A percentile compares a stretch with the other conserved stretches of the same genome.
Evolutionary conservation across 35 echinoderm and acorn worm genomes (phyloP).

Genomic region (Diadema setosum): DNA sequence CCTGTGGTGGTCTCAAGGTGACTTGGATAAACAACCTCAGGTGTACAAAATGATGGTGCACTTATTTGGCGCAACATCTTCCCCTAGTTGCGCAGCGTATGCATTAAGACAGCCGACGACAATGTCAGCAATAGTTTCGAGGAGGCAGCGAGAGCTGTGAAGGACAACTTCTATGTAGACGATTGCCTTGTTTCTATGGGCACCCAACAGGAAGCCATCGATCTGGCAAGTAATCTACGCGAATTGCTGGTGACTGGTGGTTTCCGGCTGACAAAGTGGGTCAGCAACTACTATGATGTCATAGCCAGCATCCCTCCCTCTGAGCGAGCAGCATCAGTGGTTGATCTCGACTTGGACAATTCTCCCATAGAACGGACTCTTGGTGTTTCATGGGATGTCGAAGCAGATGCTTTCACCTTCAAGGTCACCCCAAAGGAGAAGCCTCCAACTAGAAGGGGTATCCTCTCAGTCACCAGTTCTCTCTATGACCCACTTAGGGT

Average conservation of each 20-base stretch:
- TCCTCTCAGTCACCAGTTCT: slow-evolving; percentile 39
- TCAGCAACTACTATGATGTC: slow-evolving; percentile 45
- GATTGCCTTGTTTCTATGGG: slow-evolving; percentile 46
- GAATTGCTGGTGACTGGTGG: slow-evolving; percentile 43
- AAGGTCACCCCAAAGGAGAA: not conserved
- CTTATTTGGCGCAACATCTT: slow-evolving; percentile 50
- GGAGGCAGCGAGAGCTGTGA: slow-evolving; percentile 13
- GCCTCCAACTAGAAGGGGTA: slow-evolving; percentile 41
- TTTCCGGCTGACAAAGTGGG: slow-evolving; percentile 71
- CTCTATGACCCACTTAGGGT: slow-evolving; percentile 74
- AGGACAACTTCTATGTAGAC: slow-evolving; percentile 51
- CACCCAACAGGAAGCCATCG: not conserved
- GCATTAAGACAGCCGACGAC: slow-evolving; percentile 38
- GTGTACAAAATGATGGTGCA: slow-evolving; percentile 41
- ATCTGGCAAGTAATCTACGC: not conserved
- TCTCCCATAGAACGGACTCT: slow-evolving; percentile 60
- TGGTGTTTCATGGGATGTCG: slow-evolving; percentile 59
- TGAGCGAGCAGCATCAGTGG: slow-evolving; percentile 31
- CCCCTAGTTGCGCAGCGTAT: slow-evolving; percentile 49
- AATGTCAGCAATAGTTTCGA: not conserved
- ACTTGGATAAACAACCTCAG: slow-evolving; percentile 7
- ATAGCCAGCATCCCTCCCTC: slow-evolving; percentile 35
- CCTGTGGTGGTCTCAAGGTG: slow-evolving; percentile 47
- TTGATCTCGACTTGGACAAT: slow-evolving; percentile 35
- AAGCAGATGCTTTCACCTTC: slow-evolving; percentile 31